Percentiles rank a stretch among this genome's conserved stretches.
Evolutionary conservation across 2,797 vertebrate species (phyloP).

Genomic region (Lagodon rhomboides): DNA sequence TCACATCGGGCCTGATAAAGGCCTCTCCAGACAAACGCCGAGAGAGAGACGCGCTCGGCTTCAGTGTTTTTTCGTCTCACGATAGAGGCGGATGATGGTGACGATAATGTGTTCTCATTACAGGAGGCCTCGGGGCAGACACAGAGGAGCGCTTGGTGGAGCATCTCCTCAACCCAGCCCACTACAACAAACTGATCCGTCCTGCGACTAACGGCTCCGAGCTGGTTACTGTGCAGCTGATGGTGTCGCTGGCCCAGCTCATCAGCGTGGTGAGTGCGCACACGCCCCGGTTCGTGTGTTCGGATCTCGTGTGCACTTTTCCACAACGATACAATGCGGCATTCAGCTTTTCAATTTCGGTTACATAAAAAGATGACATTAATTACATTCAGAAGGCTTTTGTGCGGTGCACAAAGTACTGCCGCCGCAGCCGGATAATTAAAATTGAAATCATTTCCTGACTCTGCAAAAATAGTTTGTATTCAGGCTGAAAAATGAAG

Average conservation of each 20-base stretch:
- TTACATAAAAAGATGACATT: neutral
- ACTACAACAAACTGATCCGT: constrained; percentile 97
- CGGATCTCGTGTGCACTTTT: neutral
- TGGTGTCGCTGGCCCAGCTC: constrained; percentile 96
- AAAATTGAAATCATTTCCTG: constrained; percentile 5
- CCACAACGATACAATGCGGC: neutral
- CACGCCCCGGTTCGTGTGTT: neutral
- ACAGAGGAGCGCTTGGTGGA: constrained; percentile 96
- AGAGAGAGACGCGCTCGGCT: constrained; percentile 45
- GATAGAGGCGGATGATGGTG: constrained; percentile 39
- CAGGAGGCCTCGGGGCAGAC: constrained; percentile 90
- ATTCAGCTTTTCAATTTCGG: constrained; percentile 1
- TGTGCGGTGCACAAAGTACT: neutral
- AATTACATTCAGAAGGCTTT: neutral
- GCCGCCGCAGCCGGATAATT: neutral
- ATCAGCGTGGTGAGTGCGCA: constrained; percentile 93
- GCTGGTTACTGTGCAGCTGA: constrained; percentile 95
- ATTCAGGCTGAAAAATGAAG: constrained; percentile 25
- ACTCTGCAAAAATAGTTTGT: constrained; percentile 15
- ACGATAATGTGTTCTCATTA: constrained; percentile 58
- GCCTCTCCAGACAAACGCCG: constrained; percentile 16
- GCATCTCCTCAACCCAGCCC: constrained; percentile 92
- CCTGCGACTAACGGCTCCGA: constrained; percentile 95
- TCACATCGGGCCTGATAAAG: constrained; percentile 15
- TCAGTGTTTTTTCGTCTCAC: constrained; percentile 20